Conservation (phyloP, 2,113 vertebrate species). For the Benitochromis conjunctus region DNA sequence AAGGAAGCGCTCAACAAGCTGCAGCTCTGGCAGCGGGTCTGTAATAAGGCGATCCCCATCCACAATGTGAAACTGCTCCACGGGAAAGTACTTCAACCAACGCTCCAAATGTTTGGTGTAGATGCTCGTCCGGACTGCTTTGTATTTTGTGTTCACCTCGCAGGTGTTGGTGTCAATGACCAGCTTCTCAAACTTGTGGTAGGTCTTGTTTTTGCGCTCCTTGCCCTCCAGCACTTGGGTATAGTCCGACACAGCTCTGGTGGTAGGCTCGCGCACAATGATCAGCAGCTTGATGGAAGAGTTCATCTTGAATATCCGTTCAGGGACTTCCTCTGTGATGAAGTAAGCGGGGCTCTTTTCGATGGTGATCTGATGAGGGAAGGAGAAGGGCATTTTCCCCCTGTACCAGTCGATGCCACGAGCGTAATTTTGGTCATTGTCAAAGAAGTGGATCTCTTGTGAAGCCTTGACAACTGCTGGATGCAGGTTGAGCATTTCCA, state of each 20-base stretch:
- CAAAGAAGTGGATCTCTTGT: constrained; percentile 97
- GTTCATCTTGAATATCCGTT: constrained; percentile 98
- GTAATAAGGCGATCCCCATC: constrained; percentile 91
- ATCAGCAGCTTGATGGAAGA: constrained; percentile 93
- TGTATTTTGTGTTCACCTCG: constrained; percentile 96
- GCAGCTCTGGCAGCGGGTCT: constrained; percentile 91
- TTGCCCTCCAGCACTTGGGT: constrained; percentile 96
- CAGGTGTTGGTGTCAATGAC: constrained; percentile 87
- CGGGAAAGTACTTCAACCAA: constrained; percentile 93
- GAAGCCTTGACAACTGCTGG: constrained; percentile 95
- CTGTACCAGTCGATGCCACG: constrained; percentile 93
- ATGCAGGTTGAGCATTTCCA: constrained; percentile 97
- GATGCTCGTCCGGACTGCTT: constrained; percentile 93
- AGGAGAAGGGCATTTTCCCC: constrained; percentile 95
- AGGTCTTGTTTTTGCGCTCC: constrained; percentile 95
- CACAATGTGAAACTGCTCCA: constrained; percentile 93
- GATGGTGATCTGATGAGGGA: constrained; percentile 93
- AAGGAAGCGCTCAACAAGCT: constrained; percentile 90
- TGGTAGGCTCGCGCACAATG: constrained; percentile 94
- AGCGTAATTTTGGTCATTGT: constrained; percentile 93
- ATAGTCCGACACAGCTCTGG: constrained; percentile 94
- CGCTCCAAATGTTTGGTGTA: constrained; percentile 95
- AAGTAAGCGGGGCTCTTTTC: constrained; percentile 98
- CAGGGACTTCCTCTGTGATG: constrained; percentile 93
- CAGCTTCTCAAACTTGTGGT: constrained; percentile 93